These are phyloP conservation scores for Anguilla anguilla DNA, from an alignment of 2,797 vertebrate genomes.

Conservation along the genomic window DNA sequence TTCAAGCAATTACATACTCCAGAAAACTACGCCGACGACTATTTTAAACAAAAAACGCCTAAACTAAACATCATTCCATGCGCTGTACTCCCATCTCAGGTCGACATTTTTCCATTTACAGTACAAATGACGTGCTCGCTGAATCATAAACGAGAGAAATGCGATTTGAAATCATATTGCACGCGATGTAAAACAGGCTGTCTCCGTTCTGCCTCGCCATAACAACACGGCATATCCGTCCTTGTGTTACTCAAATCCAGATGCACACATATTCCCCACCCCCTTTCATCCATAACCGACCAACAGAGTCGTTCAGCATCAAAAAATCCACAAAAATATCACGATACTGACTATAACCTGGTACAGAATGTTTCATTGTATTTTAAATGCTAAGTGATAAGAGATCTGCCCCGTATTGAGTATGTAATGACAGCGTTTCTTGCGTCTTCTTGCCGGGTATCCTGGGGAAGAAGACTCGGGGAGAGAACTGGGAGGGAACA, in stretches of 20 bases:
- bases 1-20: slow-evolving; percentile 63
- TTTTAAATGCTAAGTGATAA: slow-evolving; percentile 28
- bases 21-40: slow-evolving; percentile 47
- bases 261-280: slow-evolving; percentile 41
- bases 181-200: slow-evolving; percentile 58
- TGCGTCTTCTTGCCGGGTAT: slow-evolving; percentile 62
- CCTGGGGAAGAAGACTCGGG: slow-evolving; percentile 52
- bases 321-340: slow-evolving; percentile 10
- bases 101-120: background rate
- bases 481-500: slow-evolving; percentile 38
- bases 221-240: slow-evolving; percentile 61
- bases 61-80: background rate
- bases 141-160: slow-evolving; percentile 35
- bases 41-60: slow-evolving; percentile 33
- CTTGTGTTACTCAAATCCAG: slow-evolving; percentile 50
- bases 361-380: background rate
- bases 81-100: background rate
- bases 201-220: slow-evolving; percentile 68
- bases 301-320: background rate
- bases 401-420: slow-evolving; percentile 53
- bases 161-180: slow-evolving; percentile 34
- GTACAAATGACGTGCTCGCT: background rate
- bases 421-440: slow-evolving; percentile 63
- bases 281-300: slow-evolving; percentile 15
- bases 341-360: slow-evolving; percentile 23